Conservation (phyloP, 2,888 invertebrate species). For the Drosophila buzzatii region DNA sequence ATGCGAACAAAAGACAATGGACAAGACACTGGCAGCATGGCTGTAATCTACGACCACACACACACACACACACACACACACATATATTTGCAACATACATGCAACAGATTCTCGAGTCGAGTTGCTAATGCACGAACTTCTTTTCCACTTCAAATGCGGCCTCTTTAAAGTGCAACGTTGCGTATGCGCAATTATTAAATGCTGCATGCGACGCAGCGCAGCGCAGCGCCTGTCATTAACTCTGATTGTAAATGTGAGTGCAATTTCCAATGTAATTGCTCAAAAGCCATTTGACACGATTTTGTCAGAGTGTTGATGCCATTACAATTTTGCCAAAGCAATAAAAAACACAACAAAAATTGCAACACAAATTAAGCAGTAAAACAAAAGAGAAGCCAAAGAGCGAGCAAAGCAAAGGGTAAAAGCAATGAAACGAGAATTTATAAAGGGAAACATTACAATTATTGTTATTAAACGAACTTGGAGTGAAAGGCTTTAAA, state of each 20-base stretch:
- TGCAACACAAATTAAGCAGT: not conserved
- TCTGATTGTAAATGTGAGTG: constrained; percentile 41
- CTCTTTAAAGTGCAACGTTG: constrained; percentile 69
- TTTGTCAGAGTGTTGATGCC: constrained; percentile 33
- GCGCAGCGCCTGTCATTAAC: constrained; percentile 44
- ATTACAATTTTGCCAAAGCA: constrained; percentile 43
- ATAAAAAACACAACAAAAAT: constrained; percentile 25
- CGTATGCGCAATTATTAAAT: constrained; percentile 78
- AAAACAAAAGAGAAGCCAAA: constrained; percentile 3
- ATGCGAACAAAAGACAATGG: constrained; percentile 58
- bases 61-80: constrained; percentile 9
- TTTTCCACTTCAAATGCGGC: constrained; percentile 60
- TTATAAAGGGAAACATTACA: not conserved
- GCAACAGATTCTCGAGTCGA: constrained; percentile 34
- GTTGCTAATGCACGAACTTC: constrained; percentile 49
- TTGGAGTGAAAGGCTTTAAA: not conserved
- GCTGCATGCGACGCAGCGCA: constrained; percentile 62
- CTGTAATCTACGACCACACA: constrained; percentile 25
- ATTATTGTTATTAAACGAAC: constrained; percentile 1
- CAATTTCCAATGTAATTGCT: constrained; percentile 57
- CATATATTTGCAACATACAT: constrained; percentile 22
- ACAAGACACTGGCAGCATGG: constrained; percentile 52
- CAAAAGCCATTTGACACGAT: constrained; percentile 50
- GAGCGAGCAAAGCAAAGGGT: constrained; percentile 1
- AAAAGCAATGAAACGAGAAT: not conserved